Percentiles rank a stretch among this genome's conserved stretches.
Conservation (phyloP, 2,888 invertebrate genomes). For the Oscheius sp. region DNA sequence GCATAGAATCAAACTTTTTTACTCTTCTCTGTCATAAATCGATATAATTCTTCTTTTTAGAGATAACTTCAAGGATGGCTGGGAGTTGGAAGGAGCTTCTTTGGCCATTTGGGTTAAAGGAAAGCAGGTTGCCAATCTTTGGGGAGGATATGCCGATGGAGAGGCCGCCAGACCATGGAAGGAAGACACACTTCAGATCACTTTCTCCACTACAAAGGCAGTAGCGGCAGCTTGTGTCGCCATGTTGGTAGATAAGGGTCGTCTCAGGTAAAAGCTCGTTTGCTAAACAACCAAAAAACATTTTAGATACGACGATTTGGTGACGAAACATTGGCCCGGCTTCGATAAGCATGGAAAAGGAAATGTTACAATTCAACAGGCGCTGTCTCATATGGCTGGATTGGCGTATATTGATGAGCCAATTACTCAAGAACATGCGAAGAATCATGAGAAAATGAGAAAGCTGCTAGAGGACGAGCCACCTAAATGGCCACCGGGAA, state of each 20-base stretch:
- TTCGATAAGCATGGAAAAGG: slow-evolving; percentile 56
- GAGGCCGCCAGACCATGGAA: slow-evolving; percentile 54
- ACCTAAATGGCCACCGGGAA: slow-evolving; percentile 57
- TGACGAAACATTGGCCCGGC: slow-evolving; percentile 58
- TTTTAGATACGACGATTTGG: slow-evolving; percentile 52
- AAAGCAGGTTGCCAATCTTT: slow-evolving; percentile 70
- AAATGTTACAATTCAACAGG: slow-evolving; percentile 57
- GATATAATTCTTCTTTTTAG: no score
- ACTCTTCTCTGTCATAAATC: no score
- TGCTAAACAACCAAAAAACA: neutral
- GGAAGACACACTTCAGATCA: slow-evolving; percentile 55
- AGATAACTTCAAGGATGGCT: slow-evolving; percentile 56
- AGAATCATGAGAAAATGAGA: slow-evolving; percentile 46
- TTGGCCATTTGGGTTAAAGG: slow-evolving; percentile 71
- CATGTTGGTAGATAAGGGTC: slow-evolving; percentile 71
- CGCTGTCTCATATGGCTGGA: slow-evolving; percentile 56
- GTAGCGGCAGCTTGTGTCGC: slow-evolving; percentile 62
- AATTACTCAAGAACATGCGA: slow-evolving; percentile 52
- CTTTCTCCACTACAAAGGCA: slow-evolving; percentile 61
- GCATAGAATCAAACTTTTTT: no score
- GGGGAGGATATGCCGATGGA: slow-evolving; percentile 72
- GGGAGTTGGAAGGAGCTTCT: slow-evolving; percentile 70
- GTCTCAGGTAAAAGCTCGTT: slow-evolving; percentile 48
- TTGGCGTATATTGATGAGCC: slow-evolving; percentile 53
- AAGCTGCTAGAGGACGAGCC: slow-evolving; percentile 45